Evolutionary conservation across 2,888 invertebrate genomes (phyloP).

Genomic region (Busseola fusca): DNA sequence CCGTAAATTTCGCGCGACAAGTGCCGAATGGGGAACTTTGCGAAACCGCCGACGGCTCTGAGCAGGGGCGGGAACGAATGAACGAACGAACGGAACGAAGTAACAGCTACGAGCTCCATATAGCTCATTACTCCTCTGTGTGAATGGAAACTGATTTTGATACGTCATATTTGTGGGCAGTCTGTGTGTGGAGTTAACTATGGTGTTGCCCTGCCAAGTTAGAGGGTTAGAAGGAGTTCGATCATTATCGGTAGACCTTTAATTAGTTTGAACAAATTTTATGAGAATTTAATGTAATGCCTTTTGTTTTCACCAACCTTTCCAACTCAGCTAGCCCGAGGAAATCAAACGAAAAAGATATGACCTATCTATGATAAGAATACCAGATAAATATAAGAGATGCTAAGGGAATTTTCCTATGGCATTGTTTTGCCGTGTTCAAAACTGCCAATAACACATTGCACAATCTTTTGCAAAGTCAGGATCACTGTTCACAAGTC

Average conservation of each 20-base stretch:
- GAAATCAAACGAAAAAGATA: not conserved
- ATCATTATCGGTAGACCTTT: not conserved
- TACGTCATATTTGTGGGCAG: constrained; percentile 53
- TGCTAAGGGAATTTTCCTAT: not conserved
- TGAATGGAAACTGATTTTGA: constrained; percentile 63
- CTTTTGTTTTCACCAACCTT: not conserved
- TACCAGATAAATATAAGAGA: not conserved
- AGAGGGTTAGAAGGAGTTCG: not conserved
- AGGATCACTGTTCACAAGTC: constrained; percentile 31
- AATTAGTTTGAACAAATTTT: not conserved
- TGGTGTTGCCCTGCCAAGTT: not conserved
- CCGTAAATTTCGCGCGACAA: constrained; percentile 88
- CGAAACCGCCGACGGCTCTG: constrained; percentile 83
- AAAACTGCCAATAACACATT: constrained; percentile 41
- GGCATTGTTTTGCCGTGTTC: constrained; percentile 10
- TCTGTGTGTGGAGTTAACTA: constrained; percentile 11
- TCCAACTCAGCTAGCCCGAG: not conserved
- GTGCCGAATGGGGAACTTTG: constrained; percentile 86
- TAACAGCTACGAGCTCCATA: constrained; percentile 66
- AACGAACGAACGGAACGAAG: constrained; percentile 56
- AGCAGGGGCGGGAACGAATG: constrained; percentile 52
- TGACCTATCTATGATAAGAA: not conserved
- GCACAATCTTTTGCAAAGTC: constrained; percentile 28
- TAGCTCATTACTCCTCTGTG: constrained; percentile 78
- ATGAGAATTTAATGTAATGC: not conserved